Conservation (phyloP, 2,797 vertebrate genomes). For the Anabacerthia variegaticeps region DNA sequence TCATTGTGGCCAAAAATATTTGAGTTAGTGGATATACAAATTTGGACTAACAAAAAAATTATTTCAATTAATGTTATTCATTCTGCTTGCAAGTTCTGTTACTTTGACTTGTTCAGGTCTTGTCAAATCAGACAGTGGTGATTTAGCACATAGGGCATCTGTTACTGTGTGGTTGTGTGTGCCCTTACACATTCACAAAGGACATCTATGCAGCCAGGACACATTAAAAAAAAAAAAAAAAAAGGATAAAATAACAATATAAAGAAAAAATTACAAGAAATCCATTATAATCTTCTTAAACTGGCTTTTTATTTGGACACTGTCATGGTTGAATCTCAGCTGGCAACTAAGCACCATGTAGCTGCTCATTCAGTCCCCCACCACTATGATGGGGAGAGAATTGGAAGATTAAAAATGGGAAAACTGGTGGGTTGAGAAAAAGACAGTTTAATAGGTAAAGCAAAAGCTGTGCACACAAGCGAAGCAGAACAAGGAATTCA, state of each 20-base stretch:
- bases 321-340: background rate
- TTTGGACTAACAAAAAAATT: background rate
- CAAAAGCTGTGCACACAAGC: rapidly evolving
- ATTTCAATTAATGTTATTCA: background rate
- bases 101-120: background rate
- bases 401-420: background rate
- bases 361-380: background rate
- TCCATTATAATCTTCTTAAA: background rate
- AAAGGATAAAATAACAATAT: background rate
- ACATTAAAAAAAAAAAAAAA: background rate
- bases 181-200: background rate
- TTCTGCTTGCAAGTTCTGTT: background rate
- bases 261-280: background rate
- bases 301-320: background rate
- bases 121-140: background rate
- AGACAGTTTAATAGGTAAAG: background rate
- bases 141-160: background rate
- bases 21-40: background rate
- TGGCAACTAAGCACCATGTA: background rate
- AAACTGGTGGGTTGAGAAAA: background rate
- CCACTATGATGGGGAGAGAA: background rate
- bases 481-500: background rate
- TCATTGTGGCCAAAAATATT: background rate
- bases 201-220: background rate
- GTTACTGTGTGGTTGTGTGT: background rate